phyloP scores from a whole-genome alignment of 2,888 invertebrate genomes.

The Thera britannica region DNA sequence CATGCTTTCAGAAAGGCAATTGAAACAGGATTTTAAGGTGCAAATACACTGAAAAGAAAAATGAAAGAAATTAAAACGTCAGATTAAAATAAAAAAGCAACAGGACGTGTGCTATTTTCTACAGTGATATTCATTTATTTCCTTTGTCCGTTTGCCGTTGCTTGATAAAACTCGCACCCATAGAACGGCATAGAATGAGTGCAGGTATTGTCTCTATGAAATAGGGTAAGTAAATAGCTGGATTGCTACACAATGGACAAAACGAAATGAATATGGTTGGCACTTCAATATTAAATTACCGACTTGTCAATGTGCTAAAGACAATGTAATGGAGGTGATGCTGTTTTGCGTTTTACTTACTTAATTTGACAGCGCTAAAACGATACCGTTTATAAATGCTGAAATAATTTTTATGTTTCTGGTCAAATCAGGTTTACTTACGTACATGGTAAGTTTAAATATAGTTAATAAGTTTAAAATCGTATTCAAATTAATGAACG shows the following conservation, averaged over 20 bases:
- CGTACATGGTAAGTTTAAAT: too few relatives aligned
- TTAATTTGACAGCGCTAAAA: too few relatives aligned
- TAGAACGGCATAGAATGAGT: constrained; percentile 55
- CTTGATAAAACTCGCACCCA: constrained; percentile 39
- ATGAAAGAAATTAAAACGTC: constrained; percentile 36
- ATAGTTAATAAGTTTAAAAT: too few relatives aligned
- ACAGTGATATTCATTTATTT: constrained; percentile 64
- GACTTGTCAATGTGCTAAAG: constrained; percentile 39
- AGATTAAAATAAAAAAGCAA: constrained; percentile 51
- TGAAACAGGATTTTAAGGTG: constrained; percentile 52
- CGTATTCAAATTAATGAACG: too few relatives aligned
- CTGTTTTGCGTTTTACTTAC: too few relatives aligned
- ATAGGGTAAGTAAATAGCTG: constrained; percentile 77
- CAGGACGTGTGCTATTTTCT: constrained; percentile 60
- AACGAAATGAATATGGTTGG: constrained; percentile 65
- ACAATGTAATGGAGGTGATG: too few relatives aligned
- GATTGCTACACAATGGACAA: constrained; percentile 65
- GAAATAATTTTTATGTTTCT: too few relatives aligned
- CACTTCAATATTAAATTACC: constrained; percentile 24
- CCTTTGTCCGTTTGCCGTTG: constrained; percentile 59
- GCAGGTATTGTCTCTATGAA: constrained; percentile 65
- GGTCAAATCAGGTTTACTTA: too few relatives aligned
- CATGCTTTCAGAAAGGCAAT: constrained; percentile 57
- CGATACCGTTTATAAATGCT: too few relatives aligned
- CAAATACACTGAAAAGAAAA: constrained; percentile 41